A percentile compares a stretch with the other conserved stretches of the same genome.
Conservation (phyloP, 2,113 vertebrate genomes). For the Onychostoma macrolepis region DNA sequence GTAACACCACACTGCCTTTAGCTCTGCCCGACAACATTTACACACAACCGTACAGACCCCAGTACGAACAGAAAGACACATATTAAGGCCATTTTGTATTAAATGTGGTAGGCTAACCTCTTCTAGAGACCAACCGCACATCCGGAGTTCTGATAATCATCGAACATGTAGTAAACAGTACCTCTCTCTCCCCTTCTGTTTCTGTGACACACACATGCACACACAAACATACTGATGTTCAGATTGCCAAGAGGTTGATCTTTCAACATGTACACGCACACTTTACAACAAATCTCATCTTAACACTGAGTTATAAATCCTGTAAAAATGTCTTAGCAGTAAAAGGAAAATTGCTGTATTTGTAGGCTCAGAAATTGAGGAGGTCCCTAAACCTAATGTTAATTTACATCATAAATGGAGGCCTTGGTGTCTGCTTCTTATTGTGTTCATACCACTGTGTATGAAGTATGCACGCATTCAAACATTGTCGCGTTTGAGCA, state of each 20-base stretch:
- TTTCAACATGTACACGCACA: slow-evolving; percentile 4
- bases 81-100: slow-evolving; percentile 60
- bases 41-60: neutral
- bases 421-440: slow-evolving; percentile 27
- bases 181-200: slow-evolving; percentile 4
- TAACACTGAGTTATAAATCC: slow-evolving; percentile 28
- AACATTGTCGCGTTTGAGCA: neutral
- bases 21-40: slow-evolving; percentile 19
- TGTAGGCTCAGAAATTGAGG: slow-evolving; percentile 22
- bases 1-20: slow-evolving; percentile 9
- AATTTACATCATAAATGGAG: slow-evolving; percentile 6
- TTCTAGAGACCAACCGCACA: slow-evolving; percentile 41
- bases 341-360: slow-evolving; percentile 34
- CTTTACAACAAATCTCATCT: neutral
- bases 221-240: neutral
- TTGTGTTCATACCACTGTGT: neutral
- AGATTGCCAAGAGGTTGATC: slow-evolving; percentile 25
- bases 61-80: slow-evolving; percentile 46
- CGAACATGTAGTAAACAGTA: slow-evolving; percentile 35
- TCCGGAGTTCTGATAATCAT: slow-evolving; percentile 39
- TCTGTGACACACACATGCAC: slow-evolving; percentile 1
- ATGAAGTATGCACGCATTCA: neutral
- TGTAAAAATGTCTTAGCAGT: slow-evolving; percentile 32
- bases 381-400: slow-evolving; percentile 24
- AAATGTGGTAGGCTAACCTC: slow-evolving; percentile 50